These are phyloP conservation scores for Drosophila sp. DNA, from an alignment of 1,140 invertebrate species.

Conservation along the genomic window DNA sequence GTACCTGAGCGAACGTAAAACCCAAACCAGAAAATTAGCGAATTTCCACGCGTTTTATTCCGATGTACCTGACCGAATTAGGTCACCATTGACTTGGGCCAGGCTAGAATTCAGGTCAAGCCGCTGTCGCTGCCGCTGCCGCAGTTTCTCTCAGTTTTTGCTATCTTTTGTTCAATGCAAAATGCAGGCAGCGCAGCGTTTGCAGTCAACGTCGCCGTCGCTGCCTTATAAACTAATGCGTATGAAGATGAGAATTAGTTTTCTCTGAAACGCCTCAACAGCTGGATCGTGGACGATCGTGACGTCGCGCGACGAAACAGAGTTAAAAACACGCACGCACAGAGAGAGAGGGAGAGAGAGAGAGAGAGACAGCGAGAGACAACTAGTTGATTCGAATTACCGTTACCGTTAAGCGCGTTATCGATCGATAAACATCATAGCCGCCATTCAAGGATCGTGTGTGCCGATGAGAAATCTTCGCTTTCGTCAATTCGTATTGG, in stretches of 20 bases:
- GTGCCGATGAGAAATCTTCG: slow-evolving; percentile 86
- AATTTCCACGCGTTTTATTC: slow-evolving; percentile 16
- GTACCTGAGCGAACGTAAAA: slow-evolving; percentile 20
- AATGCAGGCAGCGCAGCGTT: slow-evolving; percentile 10
- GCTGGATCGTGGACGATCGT: slow-evolving; percentile 48
- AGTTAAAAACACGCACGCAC: too few species aligned
- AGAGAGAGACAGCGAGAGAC: slow-evolving; percentile 4
- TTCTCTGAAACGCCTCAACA: slow-evolving; percentile 76
- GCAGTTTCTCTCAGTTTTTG: neutral
- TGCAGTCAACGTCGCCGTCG: slow-evolving; percentile 13
- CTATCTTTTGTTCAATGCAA: slow-evolving; percentile 22
- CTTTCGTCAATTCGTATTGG: slow-evolving; percentile 86
- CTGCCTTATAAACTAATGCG: slow-evolving; percentile 75
- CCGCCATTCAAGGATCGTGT: slow-evolving; percentile 23
- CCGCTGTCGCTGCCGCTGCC: slow-evolving; percentile 26
- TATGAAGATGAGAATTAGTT: slow-evolving; percentile 78
- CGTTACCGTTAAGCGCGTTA: neutral
- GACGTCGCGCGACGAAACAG: slow-evolving; percentile 7
- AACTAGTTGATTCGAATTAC: neutral
- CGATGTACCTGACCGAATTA: slow-evolving; percentile 35
- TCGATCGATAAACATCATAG: slow-evolving; percentile 27
- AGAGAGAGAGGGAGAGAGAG: slow-evolving; percentile 9
- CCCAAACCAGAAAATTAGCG: neutral
- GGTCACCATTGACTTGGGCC: slow-evolving; percentile 40
- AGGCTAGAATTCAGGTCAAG: slow-evolving; percentile 38